Percentiles rank a stretch among this genome's conserved stretches.
phyloP scores from a whole-genome alignment of 2,797 vertebrate genomes.

The Acomys russatus region DNA sequence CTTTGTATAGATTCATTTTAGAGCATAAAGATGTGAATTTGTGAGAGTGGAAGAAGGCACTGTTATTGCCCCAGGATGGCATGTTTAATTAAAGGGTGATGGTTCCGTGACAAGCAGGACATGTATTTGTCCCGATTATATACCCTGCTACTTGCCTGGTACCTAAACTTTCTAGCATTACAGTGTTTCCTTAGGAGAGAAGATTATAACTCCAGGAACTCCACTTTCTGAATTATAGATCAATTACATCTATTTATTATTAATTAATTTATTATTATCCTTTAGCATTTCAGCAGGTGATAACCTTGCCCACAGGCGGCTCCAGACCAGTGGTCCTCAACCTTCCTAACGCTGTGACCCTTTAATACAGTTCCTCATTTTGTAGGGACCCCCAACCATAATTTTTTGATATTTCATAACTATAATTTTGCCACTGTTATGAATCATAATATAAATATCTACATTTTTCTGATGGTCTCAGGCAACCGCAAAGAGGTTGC shows the following conservation, averaged over 20 bases:
- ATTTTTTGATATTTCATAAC: neutral
- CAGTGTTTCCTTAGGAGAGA: neutral
- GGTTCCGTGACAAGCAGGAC: neutral
- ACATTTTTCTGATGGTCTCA: neutral
- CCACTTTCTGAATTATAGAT: conserved; percentile 3
- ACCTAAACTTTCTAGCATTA: conserved; percentile 49
- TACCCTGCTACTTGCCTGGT: neutral
- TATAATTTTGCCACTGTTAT: neutral
- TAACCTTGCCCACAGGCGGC: neutral
- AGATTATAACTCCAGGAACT: conserved; percentile 23
- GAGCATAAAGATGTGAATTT: neutral
- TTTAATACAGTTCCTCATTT: neutral
- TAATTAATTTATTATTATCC: neutral
- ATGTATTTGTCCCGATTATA: neutral
- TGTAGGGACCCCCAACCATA: neutral
- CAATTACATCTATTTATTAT: neutral
- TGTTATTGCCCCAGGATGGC: neutral
- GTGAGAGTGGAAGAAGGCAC: neutral
- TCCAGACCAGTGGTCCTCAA: neutral
- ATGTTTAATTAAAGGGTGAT: neutral
- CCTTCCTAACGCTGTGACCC: neutral
- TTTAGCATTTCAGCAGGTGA: conserved; percentile 10
- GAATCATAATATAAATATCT: neutral
- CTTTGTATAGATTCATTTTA: conserved; percentile 44
- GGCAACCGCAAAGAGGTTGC: neutral